Evolutionary conservation across 2,888 invertebrate species (phyloP).

Genomic region (Formica aserva): DNA sequence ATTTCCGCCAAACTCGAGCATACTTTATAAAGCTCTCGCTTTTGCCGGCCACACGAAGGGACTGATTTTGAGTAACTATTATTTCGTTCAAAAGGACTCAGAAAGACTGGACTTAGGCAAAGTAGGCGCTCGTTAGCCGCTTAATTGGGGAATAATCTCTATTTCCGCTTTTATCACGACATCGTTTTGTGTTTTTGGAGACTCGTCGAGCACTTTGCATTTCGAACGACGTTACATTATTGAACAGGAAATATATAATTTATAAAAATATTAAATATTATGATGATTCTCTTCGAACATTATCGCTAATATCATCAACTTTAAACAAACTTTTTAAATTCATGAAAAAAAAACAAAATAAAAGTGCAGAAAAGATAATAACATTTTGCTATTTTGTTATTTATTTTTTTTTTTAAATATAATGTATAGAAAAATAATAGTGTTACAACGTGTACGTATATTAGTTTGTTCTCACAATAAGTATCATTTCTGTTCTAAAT

Average conservation of each 20-base stretch:
- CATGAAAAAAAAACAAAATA: neutral
- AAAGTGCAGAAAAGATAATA: neutral
- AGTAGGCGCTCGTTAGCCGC: conserved; percentile 70
- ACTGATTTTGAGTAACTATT: conserved; percentile 72
- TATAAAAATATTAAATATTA: neutral
- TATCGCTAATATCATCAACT: neutral
- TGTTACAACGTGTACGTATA: neutral
- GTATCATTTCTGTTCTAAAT: neutral
- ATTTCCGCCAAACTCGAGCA: conserved; percentile 76
- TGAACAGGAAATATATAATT: neutral
- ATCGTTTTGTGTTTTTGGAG: conserved; percentile 3
- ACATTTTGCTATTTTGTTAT: neutral
- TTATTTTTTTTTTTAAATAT: neutral
- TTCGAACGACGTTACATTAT: neutral
- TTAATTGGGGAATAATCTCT: conserved; percentile 72
- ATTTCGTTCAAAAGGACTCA: conserved; percentile 68
- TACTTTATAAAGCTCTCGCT: conserved; percentile 61
- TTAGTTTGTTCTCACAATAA: neutral
- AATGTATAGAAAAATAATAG: neutral
- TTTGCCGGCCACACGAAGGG: neutral
- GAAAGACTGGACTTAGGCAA: conserved; percentile 73
- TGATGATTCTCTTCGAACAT: neutral
- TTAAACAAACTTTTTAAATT: neutral
- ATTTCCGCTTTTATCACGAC: conserved; percentile 5
- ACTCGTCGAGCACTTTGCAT: neutral